Percentiles rank a stretch among this genome's conserved stretches.
Conservation (phyloP, 2,888 invertebrate genomes). For the Atrina japonica region DNA sequence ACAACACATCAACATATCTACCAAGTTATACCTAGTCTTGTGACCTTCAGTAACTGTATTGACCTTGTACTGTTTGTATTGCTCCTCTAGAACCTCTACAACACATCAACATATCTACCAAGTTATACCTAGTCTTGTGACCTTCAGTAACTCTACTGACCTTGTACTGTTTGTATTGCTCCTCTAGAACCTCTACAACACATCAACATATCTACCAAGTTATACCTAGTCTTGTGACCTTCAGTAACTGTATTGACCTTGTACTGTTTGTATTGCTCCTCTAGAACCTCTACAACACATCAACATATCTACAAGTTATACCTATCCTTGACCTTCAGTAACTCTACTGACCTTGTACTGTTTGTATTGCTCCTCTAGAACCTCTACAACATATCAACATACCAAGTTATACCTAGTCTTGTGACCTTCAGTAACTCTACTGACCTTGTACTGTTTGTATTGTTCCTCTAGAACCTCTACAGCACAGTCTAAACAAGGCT, state of each 20-base stretch:
- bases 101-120: too few species aligned
- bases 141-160: too few species aligned
- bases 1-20: constrained; percentile 82
- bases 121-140: too few species aligned
- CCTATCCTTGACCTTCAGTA: too few species aligned
- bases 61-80: constrained; percentile 85
- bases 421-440: background rate
- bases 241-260: too few species aligned
- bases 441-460: constrained; percentile 84
- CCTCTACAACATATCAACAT: constrained; percentile 90
- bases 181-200: constrained; percentile 91
- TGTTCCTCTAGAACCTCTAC: constrained; percentile 93
- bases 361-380: constrained; percentile 92
- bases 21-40: too few species aligned
- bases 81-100: constrained; percentile 92
- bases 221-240: too few species aligned
- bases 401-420: too few species aligned
- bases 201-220: too few species aligned
- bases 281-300: constrained; percentile 89
- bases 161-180: constrained; percentile 88
- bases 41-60: too few species aligned
- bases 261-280: constrained; percentile 91
- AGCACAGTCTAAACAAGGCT: constrained; percentile 88
- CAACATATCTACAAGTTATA: too few species aligned
- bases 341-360: constrained; percentile 83